Percentiles rank a stretch among this genome's conserved stretches.
Conservation (phyloP, 1,140 invertebrate genomes). For the Drosophila obscura region DNA sequence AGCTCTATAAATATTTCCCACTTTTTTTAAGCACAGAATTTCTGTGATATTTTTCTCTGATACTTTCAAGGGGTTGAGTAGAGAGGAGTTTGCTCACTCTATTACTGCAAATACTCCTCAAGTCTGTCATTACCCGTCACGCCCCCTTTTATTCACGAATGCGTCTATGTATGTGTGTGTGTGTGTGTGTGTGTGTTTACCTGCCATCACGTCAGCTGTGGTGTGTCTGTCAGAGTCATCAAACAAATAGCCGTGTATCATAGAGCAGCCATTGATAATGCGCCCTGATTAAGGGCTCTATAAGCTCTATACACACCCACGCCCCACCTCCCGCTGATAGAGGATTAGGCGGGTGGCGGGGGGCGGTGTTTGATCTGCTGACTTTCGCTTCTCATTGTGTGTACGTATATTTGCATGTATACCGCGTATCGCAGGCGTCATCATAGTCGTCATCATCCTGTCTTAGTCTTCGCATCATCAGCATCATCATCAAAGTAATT, state of each 20-base stretch:
- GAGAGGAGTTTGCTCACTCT: no score
- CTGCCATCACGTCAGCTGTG: conserved; percentile 33
- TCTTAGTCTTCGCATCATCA: conserved; percentile 8
- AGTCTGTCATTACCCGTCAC: background rate
- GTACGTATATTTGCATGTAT: conserved; percentile 24
- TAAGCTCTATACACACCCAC: background rate
- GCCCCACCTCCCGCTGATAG: conserved; percentile 8
- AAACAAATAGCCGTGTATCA: conserved; percentile 45
- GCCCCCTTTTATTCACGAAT: background rate
- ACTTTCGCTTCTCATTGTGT: conserved; percentile 44
- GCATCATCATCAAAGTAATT: conserved; percentile 56
- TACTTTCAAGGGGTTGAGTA: no score
- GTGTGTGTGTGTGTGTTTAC: background rate
- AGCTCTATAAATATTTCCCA: no score
- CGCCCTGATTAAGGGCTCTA: conserved; percentile 37
- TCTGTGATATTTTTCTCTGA: no score
- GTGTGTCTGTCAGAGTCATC: background rate
- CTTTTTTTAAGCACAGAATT: no score
- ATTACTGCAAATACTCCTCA: no score
- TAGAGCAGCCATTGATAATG: conserved; percentile 34
- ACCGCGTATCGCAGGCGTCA: conserved; percentile 6
- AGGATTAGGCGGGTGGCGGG: conserved; percentile 1
- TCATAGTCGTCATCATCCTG: conserved; percentile 4
- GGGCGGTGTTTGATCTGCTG: conserved; percentile 48
- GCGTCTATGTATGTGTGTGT: no score